These are phyloP conservation scores for Atta texana DNA, from an alignment of 1,140 invertebrate genomes.

Conservation along the genomic window DNA sequence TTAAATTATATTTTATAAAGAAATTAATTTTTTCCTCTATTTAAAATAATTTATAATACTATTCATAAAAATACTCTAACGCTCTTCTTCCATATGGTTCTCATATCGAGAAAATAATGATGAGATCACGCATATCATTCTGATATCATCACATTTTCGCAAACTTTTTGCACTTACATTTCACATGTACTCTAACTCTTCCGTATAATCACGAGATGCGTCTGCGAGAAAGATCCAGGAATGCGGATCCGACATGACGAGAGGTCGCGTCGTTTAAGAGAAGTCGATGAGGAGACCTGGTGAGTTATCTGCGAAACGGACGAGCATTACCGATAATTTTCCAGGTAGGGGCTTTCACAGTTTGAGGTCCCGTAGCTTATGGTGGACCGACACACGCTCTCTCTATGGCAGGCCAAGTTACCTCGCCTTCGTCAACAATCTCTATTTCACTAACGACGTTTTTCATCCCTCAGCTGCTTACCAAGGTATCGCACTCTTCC, in stretches of 20 bases:
- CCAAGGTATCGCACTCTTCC: constrained; percentile 81
- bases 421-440: constrained; percentile 83
- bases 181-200: not conserved
- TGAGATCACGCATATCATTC: not conserved
- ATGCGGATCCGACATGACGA: not conserved
- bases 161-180: not conserved
- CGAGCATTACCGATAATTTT: constrained; percentile 76
- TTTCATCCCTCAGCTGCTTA: constrained; percentile 81
- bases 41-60: constrained; percentile 5
- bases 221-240: constrained; percentile 13
- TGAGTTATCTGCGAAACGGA: constrained; percentile 57
- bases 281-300: constrained; percentile 20
- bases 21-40: not conserved
- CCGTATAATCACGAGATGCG: constrained; percentile 36
- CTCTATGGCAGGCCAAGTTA: constrained; percentile 81
- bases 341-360: constrained; percentile 82
- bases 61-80: not conserved
- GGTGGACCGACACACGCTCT: constrained; percentile 81
- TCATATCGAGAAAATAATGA: constrained; percentile 2
- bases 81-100: not conserved
- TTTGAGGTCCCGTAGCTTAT: constrained; percentile 83
- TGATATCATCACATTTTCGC: not conserved
- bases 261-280: constrained; percentile 38
- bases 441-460: constrained; percentile 85
- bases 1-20: not conserved